phyloP scores from a whole-genome alignment of 2,888 invertebrate genomes.

The Metopia argyrocephala region DNA sequence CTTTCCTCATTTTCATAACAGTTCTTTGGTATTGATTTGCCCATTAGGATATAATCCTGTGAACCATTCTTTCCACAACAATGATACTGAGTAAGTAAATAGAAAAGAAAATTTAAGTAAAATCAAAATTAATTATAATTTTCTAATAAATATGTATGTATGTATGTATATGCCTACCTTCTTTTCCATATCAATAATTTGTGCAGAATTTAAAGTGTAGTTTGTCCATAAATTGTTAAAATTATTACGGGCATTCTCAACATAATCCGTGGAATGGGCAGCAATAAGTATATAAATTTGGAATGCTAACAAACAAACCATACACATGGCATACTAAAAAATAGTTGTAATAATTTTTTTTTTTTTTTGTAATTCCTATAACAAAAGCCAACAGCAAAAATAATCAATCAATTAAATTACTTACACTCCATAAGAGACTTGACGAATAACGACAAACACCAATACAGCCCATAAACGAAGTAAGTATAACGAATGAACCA shows the following conservation, averaged over 20 bases:
- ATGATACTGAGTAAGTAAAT: slow-evolving; percentile 66
- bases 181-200: slow-evolving; percentile 69
- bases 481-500: slow-evolving; percentile 86
- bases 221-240: slow-evolving; percentile 71
- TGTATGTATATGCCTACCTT: slow-evolving; percentile 62
- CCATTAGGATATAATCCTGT: slow-evolving; percentile 71
- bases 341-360: neutral
- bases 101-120: neutral
- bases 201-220: slow-evolving; percentile 64
- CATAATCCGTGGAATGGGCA: slow-evolving; percentile 73
- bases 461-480: slow-evolving; percentile 94
- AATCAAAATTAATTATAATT: slow-evolving; percentile 3
- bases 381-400: neutral
- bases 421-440: slow-evolving; percentile 91
- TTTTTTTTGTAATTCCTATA: neutral
- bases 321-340: slow-evolving; percentile 84
- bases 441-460: slow-evolving; percentile 92
- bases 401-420: slow-evolving; percentile 69
- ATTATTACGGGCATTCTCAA: slow-evolving; percentile 69
- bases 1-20: slow-evolving; percentile 69
- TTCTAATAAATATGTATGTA: too few species aligned
- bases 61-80: slow-evolving; percentile 75
- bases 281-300: slow-evolving; percentile 80
- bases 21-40: slow-evolving; percentile 68
- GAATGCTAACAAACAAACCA: slow-evolving; percentile 85